Evolutionary conservation across 1,140 invertebrate species (phyloP), one percentile per base, ranked within the genome.

Genomic region (Andrena cerasifolii): DNA sequence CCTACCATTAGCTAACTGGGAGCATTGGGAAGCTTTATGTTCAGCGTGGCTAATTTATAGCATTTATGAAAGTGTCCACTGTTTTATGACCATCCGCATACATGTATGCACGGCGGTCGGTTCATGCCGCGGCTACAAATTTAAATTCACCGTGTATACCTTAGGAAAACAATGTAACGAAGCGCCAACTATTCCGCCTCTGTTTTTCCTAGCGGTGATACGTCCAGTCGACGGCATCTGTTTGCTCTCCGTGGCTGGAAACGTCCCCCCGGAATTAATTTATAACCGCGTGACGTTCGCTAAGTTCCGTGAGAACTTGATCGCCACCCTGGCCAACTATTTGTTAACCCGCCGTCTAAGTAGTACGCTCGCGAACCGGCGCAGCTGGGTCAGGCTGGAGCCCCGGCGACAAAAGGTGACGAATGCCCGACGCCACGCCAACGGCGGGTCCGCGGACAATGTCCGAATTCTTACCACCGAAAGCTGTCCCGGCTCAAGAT

Each of bases 391-490:
- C 70, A 6, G 18, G 6, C 2, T 28, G 31, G 12, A 47, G 33
- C 1, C 65, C 1, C 16, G 72, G 12, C 28, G 43, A 54, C 26
- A 40, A 31, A 56, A 82, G n/a, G 59, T 43, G 63, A 68, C 43
- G 18, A 67, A 49, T n/a, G 28, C 67, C n/a, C 18, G 21, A n/a
- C 67, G 51, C 10, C 28, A 21, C 51, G 56, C 28, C n/a, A n/a
- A n/a, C n/a, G n/a, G n/a, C n/a, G n/a, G n/a, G n/a, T n/a, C n/a
- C n/a, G n/a, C n/a, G n/a, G n/a, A n/a, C n/a, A n/a, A n/a, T n/a
- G n/a, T n/a, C n/a, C n/a, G n/a, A n/a, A n/a, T n/a, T n/a, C n/a
- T n/a, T n/a, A n/a, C n/a, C n/a, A n/a, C n/a, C n/a, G n/a, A n/a
- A n/a, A n/a, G n/a, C n/a, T n/a, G 28, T 26, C 54, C 6, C 49